A percentile compares a stretch with the other conserved stretches of the same genome.
phyloP scores from a whole-genome alignment of 2,113 vertebrate genomes.

The Geococcyx californianus region DNA sequence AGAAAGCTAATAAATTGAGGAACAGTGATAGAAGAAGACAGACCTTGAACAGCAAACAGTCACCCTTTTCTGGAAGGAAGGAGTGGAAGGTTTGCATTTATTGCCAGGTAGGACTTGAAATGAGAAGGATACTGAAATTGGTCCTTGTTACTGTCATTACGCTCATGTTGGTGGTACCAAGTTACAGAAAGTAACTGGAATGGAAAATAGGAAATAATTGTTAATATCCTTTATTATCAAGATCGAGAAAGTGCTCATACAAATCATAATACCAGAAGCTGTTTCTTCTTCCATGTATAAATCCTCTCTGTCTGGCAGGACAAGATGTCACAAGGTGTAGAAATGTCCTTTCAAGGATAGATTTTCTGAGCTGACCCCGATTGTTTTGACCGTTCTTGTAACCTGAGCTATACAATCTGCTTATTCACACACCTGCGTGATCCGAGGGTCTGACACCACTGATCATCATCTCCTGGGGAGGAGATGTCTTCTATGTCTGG shows the following conservation, averaged over 20 bases:
- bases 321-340: background rate
- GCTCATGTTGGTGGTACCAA: background rate
- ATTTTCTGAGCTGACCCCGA: background rate
- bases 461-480: background rate
- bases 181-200: background rate
- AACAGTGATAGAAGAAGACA: background rate
- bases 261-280: background rate
- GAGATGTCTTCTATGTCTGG: background rate
- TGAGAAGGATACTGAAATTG: background rate
- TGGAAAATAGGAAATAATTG: background rate
- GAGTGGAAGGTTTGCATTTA: background rate
- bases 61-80: background rate
- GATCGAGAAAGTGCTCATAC: background rate
- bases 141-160: background rate
- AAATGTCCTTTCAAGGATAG: background rate
- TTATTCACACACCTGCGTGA: background rate
- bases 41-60: background rate
- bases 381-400: too few species aligned
- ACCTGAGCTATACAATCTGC: background rate
- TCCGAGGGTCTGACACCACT: background rate
- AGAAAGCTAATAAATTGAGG: background rate
- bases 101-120: background rate
- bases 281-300: background rate
- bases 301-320: background rate
- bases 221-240: background rate